phyloP scores from a whole-genome alignment of 2,797 vertebrate genomes.

The Champsocephalus gunnari region DNA sequence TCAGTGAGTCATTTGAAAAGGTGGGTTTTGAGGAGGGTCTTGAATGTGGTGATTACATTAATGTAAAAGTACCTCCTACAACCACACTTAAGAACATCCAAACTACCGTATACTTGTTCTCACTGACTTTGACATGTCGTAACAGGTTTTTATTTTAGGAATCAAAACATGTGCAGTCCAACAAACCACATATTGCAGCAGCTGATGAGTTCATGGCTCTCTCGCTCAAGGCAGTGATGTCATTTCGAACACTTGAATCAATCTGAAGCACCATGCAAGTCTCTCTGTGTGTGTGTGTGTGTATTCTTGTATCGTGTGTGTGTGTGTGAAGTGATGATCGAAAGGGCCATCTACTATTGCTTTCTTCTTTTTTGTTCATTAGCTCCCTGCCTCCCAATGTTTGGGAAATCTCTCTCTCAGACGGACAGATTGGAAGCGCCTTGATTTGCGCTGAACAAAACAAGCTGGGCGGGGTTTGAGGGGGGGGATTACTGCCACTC shows the following conservation, averaged over 20 bases:
- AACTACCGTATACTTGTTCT: background rate
- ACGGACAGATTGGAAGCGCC: slow-evolving; percentile 55
- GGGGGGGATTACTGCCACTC: slow-evolving; percentile 69
- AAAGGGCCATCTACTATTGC: slow-evolving; percentile 26
- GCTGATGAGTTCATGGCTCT: background rate
- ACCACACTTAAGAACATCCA: too few species aligned
- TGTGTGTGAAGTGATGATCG: slow-evolving; percentile 9
- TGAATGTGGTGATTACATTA: too few species aligned
- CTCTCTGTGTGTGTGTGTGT: too few species aligned
- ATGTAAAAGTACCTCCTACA: too few species aligned
- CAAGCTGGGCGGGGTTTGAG: slow-evolving; percentile 24
- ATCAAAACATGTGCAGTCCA: background rate
- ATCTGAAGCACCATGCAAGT: slow-evolving; percentile 1
- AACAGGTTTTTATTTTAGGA: background rate
- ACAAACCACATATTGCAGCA: background rate
- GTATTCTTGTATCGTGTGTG: background rate
- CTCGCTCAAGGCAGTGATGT: background rate
- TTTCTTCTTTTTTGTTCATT: slow-evolving; percentile 41
- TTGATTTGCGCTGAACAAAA: slow-evolving; percentile 65
- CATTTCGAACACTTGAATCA: background rate
- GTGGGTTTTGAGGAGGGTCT: too few species aligned
- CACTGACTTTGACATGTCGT: background rate
- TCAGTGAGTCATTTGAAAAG: too few species aligned
- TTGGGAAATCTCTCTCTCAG: slow-evolving; percentile 43
- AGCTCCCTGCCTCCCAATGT: slow-evolving; percentile 42